phyloP scores from a whole-genome alignment of 2,888 invertebrate genomes.

The Oxycera nigricornis region DNA sequence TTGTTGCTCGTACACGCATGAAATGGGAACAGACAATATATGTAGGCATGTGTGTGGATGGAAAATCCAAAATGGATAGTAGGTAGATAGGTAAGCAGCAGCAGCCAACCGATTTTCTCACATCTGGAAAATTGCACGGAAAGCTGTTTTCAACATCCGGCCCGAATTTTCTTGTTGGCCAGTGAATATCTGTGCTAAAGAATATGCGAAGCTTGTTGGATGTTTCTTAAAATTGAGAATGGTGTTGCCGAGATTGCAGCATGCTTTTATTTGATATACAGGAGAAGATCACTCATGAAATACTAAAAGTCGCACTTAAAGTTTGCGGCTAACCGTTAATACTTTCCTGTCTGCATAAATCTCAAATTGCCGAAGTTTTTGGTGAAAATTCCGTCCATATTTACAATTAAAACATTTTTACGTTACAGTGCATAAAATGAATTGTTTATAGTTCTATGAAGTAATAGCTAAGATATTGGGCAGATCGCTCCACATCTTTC shows the following conservation, averaged over 20 bases:
- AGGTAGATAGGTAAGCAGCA: neutral
- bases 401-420: no score
- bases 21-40: no score
- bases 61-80: no score
- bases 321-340: no score
- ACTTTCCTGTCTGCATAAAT: no score
- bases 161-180: neutral
- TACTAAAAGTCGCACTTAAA: no score
- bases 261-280: neutral
- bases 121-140: slow-evolving; percentile 26
- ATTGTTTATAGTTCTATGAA: neutral
- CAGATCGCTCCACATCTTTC: no score
- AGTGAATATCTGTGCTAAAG: neutral
- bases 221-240: neutral
- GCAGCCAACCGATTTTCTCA: neutral
- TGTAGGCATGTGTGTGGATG: no score
- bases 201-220: neutral
- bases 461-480: no score
- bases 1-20: no score
- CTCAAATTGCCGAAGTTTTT: neutral
- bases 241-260: neutral
- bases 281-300: neutral
- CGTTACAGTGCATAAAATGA: no score
- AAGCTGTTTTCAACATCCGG: slow-evolving; percentile 26
- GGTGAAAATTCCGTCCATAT: neutral